A percentile compares a stretch with the other conserved stretches of the same genome.
Evolutionary conservation across 1,140 invertebrate species (phyloP).

Genomic region (Conus ventricosus): DNA sequence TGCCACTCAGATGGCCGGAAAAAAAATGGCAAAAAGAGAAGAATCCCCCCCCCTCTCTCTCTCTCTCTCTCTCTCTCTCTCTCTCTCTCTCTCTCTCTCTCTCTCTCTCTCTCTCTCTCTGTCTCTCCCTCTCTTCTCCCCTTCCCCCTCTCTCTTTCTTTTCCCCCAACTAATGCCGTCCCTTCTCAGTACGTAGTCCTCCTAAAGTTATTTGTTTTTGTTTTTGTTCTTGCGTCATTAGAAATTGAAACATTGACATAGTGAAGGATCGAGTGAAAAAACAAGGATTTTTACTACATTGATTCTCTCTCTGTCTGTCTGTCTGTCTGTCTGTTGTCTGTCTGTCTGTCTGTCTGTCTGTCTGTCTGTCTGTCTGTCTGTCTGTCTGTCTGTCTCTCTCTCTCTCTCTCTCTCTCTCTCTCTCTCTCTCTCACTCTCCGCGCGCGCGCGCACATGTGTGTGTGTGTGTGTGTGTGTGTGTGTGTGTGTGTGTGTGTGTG

Average conservation of each 20-base stretch:
- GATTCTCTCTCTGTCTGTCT: too few relatives aligned
- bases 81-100: background rate
- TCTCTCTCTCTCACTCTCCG: background rate
- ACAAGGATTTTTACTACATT: too few relatives aligned
- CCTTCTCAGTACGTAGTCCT: too few relatives aligned
- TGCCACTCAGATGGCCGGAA: too few relatives aligned
- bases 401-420: background rate
- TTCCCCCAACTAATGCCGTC: too few relatives aligned
- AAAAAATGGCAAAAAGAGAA: too few relatives aligned
- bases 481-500: slow-evolving; percentile 14
- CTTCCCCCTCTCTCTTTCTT: background rate
- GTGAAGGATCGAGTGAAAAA: too few relatives aligned
- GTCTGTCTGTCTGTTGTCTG: background rate
- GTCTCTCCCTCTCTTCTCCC: background rate
- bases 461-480: slow-evolving; percentile 9
- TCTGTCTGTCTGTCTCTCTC: background rate
- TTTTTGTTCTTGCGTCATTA: too few relatives aligned
- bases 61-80: background rate
- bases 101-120: slow-evolving; percentile 7
- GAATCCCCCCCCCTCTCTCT: background rate
- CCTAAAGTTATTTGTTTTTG: too few relatives aligned
- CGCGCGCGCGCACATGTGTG: background rate
- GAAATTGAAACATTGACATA: too few relatives aligned
- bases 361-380: background rate
- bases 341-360: background rate